Evolutionary conservation across 2,888 invertebrate genomes (phyloP).

Genomic region (Pardosa pseudoannulata): DNA sequence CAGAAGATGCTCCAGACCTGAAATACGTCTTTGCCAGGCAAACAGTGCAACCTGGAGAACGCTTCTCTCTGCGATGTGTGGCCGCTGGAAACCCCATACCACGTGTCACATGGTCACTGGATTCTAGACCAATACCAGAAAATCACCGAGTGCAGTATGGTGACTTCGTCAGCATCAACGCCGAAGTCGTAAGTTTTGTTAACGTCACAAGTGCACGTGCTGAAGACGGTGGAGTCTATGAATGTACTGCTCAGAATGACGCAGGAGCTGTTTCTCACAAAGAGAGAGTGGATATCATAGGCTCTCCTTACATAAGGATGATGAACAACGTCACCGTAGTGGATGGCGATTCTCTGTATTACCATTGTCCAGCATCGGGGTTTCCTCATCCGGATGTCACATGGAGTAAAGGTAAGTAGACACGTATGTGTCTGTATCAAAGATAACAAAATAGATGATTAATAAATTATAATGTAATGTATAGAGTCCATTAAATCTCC

Average conservation of each 20-base stretch:
- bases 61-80: constrained; percentile 73
- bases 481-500: no score
- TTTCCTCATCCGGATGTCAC: constrained; percentile 77
- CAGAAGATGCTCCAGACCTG: constrained; percentile 70
- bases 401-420: constrained; percentile 77
- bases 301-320: constrained; percentile 77
- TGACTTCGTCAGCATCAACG: constrained; percentile 75
- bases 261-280: constrained; percentile 76
- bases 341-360: constrained; percentile 76
- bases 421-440: no score
- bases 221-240: constrained; percentile 78
- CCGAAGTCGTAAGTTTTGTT: constrained; percentile 77
- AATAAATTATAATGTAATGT: no score
- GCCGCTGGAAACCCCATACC: constrained; percentile 74
- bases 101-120: constrained; percentile 74
- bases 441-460: no score
- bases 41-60: constrained; percentile 70
- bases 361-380: constrained; percentile 78
- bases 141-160: constrained; percentile 76
- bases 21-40: constrained; percentile 70
- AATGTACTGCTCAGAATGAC: constrained; percentile 77
- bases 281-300: constrained; percentile 73
- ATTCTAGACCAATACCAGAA: constrained; percentile 76
- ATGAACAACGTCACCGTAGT: constrained; percentile 78
- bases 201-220: constrained; percentile 77